Base-by-base conservation (phyloP, 2,888 invertebrate genomes). In the Rhingia rostrata region DNA sequence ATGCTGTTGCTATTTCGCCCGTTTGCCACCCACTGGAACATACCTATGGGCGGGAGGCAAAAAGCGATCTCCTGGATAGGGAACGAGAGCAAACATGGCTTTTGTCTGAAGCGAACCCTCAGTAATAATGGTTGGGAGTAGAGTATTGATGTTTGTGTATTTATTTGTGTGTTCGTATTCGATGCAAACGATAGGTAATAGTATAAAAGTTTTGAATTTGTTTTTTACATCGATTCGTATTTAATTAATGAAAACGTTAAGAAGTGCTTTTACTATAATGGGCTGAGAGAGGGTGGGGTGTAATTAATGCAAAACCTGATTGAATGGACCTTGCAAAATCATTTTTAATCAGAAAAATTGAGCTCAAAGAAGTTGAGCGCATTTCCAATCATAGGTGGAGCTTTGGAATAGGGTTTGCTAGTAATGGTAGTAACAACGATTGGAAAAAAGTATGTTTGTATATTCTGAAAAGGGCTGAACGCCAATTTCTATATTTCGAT, bases 161-260 rank as follows among this genome's bases (percentile, higher is more conserved):
- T 54, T 47, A 22, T 67, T 63, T 54, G 9, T 33, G 10, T 39
- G 22, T 39, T 61, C 10, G 49, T 56, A 61, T 72, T 72, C 56
- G 72, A 78, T 72, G 41, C 43, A 43, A 54, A 49, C 45, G 66
- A 51, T 39, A 66, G 60, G 58, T 66, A 67, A 67, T 58, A 41
- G 66, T 30, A 53, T 43, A 75, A 60, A 67, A 67, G 75, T 75
- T 67, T 54, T 10, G 41, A 22, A 35, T 47, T 12, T 33, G 4
- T 60, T 69, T 33, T 73, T 54, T 45, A 39, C 43, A 47, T 67
- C 49, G 33, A 37, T 43, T 49, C 10, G n/a, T 56, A 61, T 67
- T 82, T 72, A 66, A 77, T 77, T 82, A 72, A 82, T 77, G 66
- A 69, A 80, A 74, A 61, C 30, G 9, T 12, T 54, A 30, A 41